These are phyloP conservation scores for Zaprionus lineosus DNA, from an alignment of 2,888 invertebrate genomes.

Conservation along the genomic window DNA sequence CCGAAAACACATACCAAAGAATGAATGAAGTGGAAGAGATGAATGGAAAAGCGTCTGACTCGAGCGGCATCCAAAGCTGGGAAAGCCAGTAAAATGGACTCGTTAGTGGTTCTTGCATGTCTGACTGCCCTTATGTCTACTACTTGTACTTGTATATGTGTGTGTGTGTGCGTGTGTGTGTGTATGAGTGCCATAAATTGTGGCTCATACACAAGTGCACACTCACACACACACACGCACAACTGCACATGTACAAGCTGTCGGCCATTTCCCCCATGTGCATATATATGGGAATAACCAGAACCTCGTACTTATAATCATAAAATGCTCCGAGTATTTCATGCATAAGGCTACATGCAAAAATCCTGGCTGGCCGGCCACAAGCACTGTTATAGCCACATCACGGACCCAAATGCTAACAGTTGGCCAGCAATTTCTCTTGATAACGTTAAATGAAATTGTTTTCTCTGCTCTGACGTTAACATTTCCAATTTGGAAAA, in stretches of 20 bases:
- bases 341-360: slow-evolving; percentile 10
- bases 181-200: slow-evolving; percentile 27
- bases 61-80: slow-evolving; percentile 10
- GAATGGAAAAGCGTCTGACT: slow-evolving; percentile 42
- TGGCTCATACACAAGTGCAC: slow-evolving; percentile 15
- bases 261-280: neutral
- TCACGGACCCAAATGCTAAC: neutral
- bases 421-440: slow-evolving; percentile 1
- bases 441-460: slow-evolving; percentile 1
- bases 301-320: slow-evolving; percentile 10
- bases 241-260: no score
- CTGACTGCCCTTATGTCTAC: slow-evolving; percentile 6
- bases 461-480: slow-evolving; percentile 14
- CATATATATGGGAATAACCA: neutral
- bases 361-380: neutral
- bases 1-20: slow-evolving; percentile 17
- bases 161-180: slow-evolving; percentile 5
- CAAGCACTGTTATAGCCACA: neutral
- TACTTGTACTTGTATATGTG: no score
- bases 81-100: slow-evolving; percentile 43
- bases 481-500: slow-evolving; percentile 28
- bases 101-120: slow-evolving; percentile 54
- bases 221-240: neutral
- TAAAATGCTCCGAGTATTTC: slow-evolving; percentile 10
- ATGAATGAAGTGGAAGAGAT: slow-evolving; percentile 52